These are phyloP conservation scores for Onychorhynchus coronatus DNA, from an alignment of 2,113 vertebrate genomes.

Conservation along the genomic window DNA sequence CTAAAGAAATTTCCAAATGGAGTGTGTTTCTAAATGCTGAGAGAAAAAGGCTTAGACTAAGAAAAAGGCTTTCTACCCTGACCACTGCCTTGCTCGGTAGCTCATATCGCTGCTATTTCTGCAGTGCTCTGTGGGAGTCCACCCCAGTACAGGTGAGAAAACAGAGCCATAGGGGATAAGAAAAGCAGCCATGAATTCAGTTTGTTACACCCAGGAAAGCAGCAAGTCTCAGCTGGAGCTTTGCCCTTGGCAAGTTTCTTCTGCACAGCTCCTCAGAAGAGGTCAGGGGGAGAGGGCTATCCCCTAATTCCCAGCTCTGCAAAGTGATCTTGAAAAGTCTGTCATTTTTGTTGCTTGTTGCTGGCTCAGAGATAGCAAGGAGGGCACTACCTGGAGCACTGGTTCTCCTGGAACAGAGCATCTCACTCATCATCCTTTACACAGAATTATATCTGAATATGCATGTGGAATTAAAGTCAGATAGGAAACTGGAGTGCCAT, in stretches of 20 bases:
- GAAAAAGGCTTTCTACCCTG: background rate
- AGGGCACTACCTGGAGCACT: background rate
- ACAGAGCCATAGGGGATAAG: rapidly evolving
- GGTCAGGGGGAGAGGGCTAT: background rate
- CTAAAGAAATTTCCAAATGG: background rate
- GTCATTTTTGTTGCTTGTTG: background rate
- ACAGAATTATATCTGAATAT: background rate
- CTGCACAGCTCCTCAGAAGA: background rate
- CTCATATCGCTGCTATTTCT: background rate
- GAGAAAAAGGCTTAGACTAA: background rate
- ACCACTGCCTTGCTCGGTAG: background rate
- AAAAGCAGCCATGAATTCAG: background rate
- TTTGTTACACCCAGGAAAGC: background rate
- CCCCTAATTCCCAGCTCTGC: background rate
- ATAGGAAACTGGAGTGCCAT: background rate
- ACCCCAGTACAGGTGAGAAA: background rate
- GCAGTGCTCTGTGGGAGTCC: background rate
- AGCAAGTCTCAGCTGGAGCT: background rate
- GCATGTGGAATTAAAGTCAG: background rate
- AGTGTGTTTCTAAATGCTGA: background rate
- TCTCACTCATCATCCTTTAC: background rate
- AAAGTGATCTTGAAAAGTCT: background rate
- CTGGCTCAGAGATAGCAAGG: background rate
- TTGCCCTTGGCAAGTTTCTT: background rate
- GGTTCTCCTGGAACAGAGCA: background rate